Base-by-base conservation (phyloP, 2,113 vertebrate genomes). In the Dendropsophus ebraccatus region DNA sequence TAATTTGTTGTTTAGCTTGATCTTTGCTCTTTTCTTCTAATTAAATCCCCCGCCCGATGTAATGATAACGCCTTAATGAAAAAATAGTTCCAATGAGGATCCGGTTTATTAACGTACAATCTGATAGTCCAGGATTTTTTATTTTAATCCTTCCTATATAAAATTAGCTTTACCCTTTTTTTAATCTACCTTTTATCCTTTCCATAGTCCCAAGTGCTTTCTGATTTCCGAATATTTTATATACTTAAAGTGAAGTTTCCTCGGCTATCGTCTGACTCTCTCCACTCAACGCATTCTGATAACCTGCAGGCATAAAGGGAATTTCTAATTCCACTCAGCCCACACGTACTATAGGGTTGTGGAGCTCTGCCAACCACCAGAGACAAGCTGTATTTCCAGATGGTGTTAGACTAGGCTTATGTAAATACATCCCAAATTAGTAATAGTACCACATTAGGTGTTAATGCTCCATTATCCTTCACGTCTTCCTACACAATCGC, bases 1-100 rank as follows among this genome's bases (percentile, higher is more conserved):
- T 81, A 60, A 81, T 81, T 81, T 81, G 78, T 58, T 62, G 56
- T 65, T 81, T 16, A 47, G 77, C 78, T 65, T 65, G 78, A 62
- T 62, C 56, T 65, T 65, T 81, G 56, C 56, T 65, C 78, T 81
- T 81, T 81, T 65, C 78, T 47, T 65, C 56, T 65, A 60, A 62
- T 81, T 28, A 81, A 62, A 81, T 62, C 41, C 77, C 37, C n/a
- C n/a, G n/a, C n/a, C 28, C 58, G 23, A 81, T n/a, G 60, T 23
- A 62, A 37, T 45, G 23, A 81, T 81, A 62, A 47, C 14, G 2
- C 58, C 16, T 77, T 77, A 77, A 70, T 70, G 67, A 70, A 70
- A 70, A 70, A n/a, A 37, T 37, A 41, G 7, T 37, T 70, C 19
- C 19, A 70, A 70, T 41, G 67, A 23, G 35, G 67, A 17, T 70